Evolutionary conservation across 2,888 invertebrate species (phyloP), one percentile per base, ranked within the genome.

Genomic region (Kuschelorhynchus macadamiae): DNA sequence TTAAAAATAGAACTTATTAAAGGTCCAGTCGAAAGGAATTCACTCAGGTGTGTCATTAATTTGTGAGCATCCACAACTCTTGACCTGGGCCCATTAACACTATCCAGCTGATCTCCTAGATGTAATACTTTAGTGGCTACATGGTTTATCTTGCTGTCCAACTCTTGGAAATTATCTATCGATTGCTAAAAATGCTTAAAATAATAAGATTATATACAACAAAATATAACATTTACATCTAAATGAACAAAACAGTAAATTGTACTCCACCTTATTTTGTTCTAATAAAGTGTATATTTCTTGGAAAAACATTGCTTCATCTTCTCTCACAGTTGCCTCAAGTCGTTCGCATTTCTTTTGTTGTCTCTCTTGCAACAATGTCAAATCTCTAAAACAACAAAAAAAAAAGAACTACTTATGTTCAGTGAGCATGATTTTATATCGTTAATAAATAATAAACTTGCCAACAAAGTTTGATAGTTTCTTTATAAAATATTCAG

Each of bases 71-170:
- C 98, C 0, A 95, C 95, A 0, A 97, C 96, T 65, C 98, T 87
- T 12, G 97, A 93, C 62, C 99, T 85, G 0, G 98, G 98, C 0
- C 94, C 96, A 80, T 98, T 94, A 0, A 98, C 96, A 72, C 95
- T 97, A 78, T 99, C 98, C 44, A 99, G 86, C 81, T 99, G 98
- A 84, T 98, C 98, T 0, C 98, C 99, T n/a, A 99, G 88, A 84
- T 98, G 98, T 47, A 98, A 90, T 0, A 99, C 98, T 85, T 98
- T 96, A 0, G 97, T 97, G 0, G 98, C 98, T 44, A 99, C 98
- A 63, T 93, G 93, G 77, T 97, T 98, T 80, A 99, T 98, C 77
- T 97, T 92, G 78, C 95, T 95, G 83, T 98, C 98, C 55, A 98
- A 83, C 72, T 95, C 93, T 85, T 96, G 94, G 82, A 97, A 97